Base-by-base conservation (phyloP, 2,888 invertebrate genomes). In the Camptogramma bilineatum region DNA sequence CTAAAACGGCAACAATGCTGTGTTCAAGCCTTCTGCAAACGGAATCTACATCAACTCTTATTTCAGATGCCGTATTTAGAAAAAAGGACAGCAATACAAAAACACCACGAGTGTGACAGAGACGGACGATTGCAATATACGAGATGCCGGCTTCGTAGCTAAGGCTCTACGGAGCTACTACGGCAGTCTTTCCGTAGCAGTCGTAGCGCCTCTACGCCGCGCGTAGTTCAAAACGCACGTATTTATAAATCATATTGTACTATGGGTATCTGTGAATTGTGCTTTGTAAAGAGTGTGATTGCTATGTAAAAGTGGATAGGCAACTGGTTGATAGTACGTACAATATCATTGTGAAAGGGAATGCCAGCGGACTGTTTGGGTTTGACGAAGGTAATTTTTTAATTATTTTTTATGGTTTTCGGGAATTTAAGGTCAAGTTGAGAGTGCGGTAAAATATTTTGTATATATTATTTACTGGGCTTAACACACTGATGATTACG, bases 241-340 rank as follows among this genome's bases (percentile, higher is more conserved):
- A 61, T 39, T 50, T 67, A 56, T 28, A 51, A 67, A 63, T 68
- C 13, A 2, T 8, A n/a, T 21, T 28, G 18, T 62, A 24, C 17
- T 56, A 78, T 80, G 76, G 57, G 44, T 54, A 21, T 61, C 46
- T 24, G 58, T 78, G 74, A 66, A 70, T 68, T 78, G 75, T 78
- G 73, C 78, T 76, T 76, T 71, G 74, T 73, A 66, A 63, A 66
- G 74, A 76, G 82, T 78, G 75, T 79, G 66, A 80, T 84, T 88
- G 87, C 84, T 83, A 90, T 90, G 89, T 91, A 89, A 90, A 89
- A 90, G 92, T 92, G 92, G 92, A 91, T 90, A 90, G 86, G 84
- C 87, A 91, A 80, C 66, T 90, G 73, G 85, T 82, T 75, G 86
- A 86, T 70, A 83, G 82, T 82, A 91, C 92, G 91, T 91, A 90